Evolutionary conservation across 2,797 vertebrate species (phyloP).

Genomic region (Thaleichthys pacificus): DNA sequence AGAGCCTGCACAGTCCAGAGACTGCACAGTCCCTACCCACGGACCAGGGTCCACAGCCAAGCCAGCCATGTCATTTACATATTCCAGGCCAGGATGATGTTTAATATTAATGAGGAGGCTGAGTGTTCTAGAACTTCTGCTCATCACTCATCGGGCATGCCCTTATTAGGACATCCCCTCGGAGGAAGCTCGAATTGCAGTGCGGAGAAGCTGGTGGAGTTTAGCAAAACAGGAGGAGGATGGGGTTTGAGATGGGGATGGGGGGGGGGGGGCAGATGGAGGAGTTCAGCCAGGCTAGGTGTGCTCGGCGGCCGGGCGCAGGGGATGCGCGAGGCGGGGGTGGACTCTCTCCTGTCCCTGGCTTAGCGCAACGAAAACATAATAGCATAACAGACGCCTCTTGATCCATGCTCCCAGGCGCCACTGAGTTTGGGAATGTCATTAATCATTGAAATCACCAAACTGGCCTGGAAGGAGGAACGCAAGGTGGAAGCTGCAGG

Average conservation of each 20-base stretch:
- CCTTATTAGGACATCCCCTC: background rate
- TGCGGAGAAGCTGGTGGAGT: background rate
- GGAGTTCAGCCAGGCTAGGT: background rate
- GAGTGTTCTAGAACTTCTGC: background rate
- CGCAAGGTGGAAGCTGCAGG: background rate
- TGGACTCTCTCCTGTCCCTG: constrained; percentile 13
- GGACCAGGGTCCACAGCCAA: background rate
- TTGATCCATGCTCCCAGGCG: constrained; percentile 39
- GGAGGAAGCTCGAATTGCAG: background rate
- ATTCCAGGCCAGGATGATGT: background rate
- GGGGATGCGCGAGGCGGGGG: constrained; percentile 6
- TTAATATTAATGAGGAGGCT: constrained; percentile 6
- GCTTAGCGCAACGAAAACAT: constrained; percentile 43
- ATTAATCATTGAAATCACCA: constrained; percentile 61
- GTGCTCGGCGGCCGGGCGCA: background rate
- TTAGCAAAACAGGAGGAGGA: background rate
- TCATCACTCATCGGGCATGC: background rate
- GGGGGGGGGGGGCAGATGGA: background rate
- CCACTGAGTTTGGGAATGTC: constrained; percentile 27
- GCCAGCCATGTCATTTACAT: constrained; percentile 2
- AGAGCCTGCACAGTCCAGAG: no score
- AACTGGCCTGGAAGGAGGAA: constrained; percentile 36
- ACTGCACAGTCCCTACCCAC: background rate
- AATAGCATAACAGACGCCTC: constrained; percentile 41
- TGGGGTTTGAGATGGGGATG: background rate